Evolutionary conservation across 23 tunicate genomes (phyloP).

Genomic region (Clavelina lepadiformis): DNA sequence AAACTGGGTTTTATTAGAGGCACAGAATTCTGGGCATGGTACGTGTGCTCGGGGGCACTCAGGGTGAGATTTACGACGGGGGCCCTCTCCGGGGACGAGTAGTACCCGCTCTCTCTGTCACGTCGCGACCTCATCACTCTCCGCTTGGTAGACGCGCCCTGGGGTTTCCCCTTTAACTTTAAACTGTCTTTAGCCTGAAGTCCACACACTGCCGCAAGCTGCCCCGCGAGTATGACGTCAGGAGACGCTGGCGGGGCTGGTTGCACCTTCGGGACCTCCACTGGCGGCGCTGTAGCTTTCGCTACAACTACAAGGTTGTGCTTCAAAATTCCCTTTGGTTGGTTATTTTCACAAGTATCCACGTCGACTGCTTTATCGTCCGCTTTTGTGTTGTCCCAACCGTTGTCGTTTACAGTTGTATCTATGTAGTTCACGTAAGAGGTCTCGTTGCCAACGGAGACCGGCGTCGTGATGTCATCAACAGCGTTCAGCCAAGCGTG

Average conservation of each 20-base stretch:
- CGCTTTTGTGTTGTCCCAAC: conserved; percentile 1
- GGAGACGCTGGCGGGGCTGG: neutral
- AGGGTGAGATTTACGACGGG: conserved; percentile 2
- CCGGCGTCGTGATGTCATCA: neutral
- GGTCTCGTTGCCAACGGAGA: neutral
- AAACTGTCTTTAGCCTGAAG: conserved; percentile 66
- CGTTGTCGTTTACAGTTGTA: conserved; percentile 8
- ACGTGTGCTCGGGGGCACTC: neutral
- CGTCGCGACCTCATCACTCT: conserved; percentile 46
- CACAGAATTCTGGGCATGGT: neutral
- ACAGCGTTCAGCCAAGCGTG: conserved; percentile 38
- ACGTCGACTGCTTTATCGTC: conserved; percentile 2
- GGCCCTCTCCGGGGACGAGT: conserved; percentile 70
- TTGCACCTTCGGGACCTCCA: neutral
- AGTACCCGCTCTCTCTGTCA: conserved; percentile 81
- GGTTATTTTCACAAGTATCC: conserved; percentile 1
- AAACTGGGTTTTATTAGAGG: conserved; percentile 37
- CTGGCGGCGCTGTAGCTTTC: neutral
- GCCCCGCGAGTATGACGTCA: conserved; percentile 28
- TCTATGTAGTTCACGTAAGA: neutral
- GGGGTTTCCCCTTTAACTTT: conserved; percentile 64
- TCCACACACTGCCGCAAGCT: conserved; percentile 70
- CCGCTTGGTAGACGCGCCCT: conserved; percentile 41
- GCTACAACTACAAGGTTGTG: neutral
- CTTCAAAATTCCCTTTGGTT: conserved; percentile 31